A percentile compares a stretch with the other conserved stretches of the same genome.
phyloP scores from a whole-genome alignment of 2,113 vertebrate genomes.

The Desmodus rotundus region DNA sequence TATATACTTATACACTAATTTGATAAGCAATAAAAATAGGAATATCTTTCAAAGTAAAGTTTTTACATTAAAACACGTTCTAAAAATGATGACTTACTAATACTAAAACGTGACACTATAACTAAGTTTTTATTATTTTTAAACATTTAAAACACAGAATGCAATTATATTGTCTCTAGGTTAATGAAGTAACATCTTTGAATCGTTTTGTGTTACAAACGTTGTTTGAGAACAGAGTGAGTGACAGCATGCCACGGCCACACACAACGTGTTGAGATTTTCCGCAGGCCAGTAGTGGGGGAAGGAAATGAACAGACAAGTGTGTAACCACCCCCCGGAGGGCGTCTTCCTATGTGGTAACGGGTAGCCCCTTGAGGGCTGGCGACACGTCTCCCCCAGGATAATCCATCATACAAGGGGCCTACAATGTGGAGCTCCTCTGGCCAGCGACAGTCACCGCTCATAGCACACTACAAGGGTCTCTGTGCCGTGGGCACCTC shows the following conservation, averaged over 20 bases:
- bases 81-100: neutral
- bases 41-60: neutral
- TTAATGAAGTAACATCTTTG: neutral
- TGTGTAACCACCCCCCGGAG: neutral
- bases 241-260: neutral
- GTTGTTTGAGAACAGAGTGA: neutral
- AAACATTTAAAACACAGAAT: neutral
- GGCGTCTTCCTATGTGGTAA: neutral
- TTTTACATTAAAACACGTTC: neutral
- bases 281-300: neutral
- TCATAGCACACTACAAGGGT: neutral
- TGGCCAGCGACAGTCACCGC: neutral
- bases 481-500: neutral
- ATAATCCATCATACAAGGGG: neutral
- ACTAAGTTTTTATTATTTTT: neutral
- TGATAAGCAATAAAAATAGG: neutral
- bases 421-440: neutral
- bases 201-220: neutral
- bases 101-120: neutral
- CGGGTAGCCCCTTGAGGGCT: neutral
- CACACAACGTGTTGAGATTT: neutral
- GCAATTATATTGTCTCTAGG: neutral
- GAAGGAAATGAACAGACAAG: neutral
- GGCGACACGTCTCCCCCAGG: accelerated
- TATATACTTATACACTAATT: neutral